Percentiles rank a stretch among this genome's conserved stretches.
Evolutionary conservation across 2,113 vertebrate genomes (phyloP).

Genomic region (Carollia perspicillata): DNA sequence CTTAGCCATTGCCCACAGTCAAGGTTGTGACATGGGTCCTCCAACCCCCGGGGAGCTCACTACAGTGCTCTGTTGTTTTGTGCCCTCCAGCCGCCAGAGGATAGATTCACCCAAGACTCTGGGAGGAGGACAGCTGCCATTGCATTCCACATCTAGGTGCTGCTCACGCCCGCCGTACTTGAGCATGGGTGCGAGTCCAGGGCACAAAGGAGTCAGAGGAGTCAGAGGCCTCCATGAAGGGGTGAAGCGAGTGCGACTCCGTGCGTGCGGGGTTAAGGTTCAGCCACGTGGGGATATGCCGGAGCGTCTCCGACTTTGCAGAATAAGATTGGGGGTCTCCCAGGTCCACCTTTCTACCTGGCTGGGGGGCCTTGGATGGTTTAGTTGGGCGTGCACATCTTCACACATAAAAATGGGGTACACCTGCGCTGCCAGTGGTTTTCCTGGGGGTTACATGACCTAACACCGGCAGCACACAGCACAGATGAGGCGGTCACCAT

Average conservation of each 20-base stretch:
- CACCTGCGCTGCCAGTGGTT: neutral
- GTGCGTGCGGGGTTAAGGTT: neutral
- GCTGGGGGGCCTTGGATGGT: neutral
- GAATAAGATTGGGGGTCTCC: neutral
- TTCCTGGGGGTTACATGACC: neutral
- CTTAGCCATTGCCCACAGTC: neutral
- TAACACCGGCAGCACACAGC: accelerated
- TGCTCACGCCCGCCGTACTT: neutral
- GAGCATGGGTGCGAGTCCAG: neutral
- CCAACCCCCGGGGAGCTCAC: neutral
- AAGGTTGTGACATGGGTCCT: no score
- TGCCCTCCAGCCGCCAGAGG: neutral
- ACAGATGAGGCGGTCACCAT: neutral
- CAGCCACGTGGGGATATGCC: neutral
- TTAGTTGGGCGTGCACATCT: neutral
- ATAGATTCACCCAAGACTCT: neutral
- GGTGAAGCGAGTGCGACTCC: neutral
- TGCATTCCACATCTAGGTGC: neutral
- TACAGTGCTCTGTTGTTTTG: neutral
- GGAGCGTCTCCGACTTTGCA: neutral
- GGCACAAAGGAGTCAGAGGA: neutral
- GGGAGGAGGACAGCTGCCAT: neutral
- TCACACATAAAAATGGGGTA: neutral
- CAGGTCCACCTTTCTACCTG: neutral
- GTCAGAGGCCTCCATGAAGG: neutral